phyloP scores from a whole-genome alignment of 2,797 vertebrate species.

The Amblyraja radiata region DNA sequence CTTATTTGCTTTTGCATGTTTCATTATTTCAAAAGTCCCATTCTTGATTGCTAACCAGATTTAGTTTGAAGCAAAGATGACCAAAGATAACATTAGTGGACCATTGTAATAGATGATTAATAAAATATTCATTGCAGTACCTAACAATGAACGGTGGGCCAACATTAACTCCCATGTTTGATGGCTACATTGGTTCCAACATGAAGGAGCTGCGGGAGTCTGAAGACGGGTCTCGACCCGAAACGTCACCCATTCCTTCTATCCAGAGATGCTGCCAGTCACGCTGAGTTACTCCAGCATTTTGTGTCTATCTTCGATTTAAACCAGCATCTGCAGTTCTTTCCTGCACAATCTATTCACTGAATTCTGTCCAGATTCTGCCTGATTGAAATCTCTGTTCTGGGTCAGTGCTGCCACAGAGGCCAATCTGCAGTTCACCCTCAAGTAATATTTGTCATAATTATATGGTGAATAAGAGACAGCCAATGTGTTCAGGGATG shows the following conservation, averaged over 20 bases:
- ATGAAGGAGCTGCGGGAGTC: neutral
- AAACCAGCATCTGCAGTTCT: no score
- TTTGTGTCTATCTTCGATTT: no score
- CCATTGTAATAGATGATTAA: neutral
- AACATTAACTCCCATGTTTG: neutral
- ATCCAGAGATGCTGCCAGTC: no score
- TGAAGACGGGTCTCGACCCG: no score
- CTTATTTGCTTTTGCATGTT: neutral
- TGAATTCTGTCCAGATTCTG: neutral
- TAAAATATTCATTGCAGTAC: neutral
- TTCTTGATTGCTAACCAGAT: neutral
- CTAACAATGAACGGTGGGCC: neutral
- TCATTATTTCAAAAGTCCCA: neutral
- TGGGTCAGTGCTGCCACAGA: conserved; percentile 4
- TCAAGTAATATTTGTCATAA: conserved; percentile 2
- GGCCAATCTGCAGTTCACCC: neutral
- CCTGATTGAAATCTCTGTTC: neutral
- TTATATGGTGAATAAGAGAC: neutral
- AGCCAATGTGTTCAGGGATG: neutral
- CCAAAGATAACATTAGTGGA: neutral
- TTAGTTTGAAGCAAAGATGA: neutral
- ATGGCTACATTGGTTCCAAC: neutral
- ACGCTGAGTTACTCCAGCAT: no score
- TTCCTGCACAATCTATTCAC: neutral
- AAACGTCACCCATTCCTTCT: no score